These are phyloP conservation scores for Microcebus lehilahytsara DNA, from an alignment of 2,113 vertebrate genomes.

Conservation along the genomic window DNA sequence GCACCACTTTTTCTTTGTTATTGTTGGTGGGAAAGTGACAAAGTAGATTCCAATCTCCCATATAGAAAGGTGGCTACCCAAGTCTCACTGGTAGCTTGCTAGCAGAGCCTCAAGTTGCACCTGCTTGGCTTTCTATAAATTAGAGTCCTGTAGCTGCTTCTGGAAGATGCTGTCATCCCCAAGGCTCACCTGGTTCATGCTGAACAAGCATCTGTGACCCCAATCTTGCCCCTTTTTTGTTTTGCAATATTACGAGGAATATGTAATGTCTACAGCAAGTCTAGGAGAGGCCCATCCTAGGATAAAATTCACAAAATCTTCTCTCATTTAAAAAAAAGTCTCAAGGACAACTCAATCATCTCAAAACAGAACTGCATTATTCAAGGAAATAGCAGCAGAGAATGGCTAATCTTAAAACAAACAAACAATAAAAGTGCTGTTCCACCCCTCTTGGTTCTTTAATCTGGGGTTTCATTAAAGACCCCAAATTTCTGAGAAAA, in stretches of 20 bases:
- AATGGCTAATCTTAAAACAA: slow-evolving; percentile 54
- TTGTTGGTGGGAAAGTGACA: background rate
- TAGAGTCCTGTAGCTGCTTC: slow-evolving; percentile 44
- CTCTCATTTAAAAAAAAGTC: slow-evolving; percentile 60
- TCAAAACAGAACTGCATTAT: slow-evolving; percentile 68
- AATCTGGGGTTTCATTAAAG: slow-evolving; percentile 52
- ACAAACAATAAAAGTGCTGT: background rate
- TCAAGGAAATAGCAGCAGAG: slow-evolving; percentile 80
- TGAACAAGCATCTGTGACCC: slow-evolving; percentile 58
- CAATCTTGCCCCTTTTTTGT: slow-evolving; percentile 56
- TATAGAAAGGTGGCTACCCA: background rate
- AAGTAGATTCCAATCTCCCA: slow-evolving; percentile 46
- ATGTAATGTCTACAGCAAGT: slow-evolving; percentile 61
- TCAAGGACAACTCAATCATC: slow-evolving; percentile 64
- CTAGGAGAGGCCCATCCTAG: slow-evolving; percentile 71
- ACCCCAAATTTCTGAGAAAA: slow-evolving; percentile 67
- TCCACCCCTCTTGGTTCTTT: slow-evolving; percentile 43
- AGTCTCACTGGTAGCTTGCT: slow-evolving; percentile 65
- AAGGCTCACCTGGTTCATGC: slow-evolving; percentile 81
- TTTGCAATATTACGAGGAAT: slow-evolving; percentile 55
- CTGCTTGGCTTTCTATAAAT: slow-evolving; percentile 46
- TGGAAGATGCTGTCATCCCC: slow-evolving; percentile 53
- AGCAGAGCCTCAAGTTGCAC: slow-evolving; percentile 21
- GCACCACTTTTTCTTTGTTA: background rate
- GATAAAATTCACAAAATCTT: slow-evolving; percentile 74